Evolutionary conservation across 2,888 invertebrate genomes (phyloP).

Genomic region (Parapristionchus giblindavisi): DNA sequence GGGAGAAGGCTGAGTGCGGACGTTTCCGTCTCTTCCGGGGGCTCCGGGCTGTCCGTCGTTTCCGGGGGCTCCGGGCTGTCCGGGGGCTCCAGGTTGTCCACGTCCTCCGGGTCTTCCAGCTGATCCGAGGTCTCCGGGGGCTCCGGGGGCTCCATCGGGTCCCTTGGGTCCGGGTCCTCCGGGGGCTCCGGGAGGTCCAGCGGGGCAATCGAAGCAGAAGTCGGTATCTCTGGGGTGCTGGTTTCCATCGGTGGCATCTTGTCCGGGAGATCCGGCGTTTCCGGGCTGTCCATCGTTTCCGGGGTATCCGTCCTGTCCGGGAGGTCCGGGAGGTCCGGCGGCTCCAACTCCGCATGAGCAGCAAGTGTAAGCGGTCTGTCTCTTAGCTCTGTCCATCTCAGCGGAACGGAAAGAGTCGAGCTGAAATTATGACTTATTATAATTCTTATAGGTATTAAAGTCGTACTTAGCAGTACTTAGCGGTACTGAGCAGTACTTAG

Average conservation of each 20-base stretch:
- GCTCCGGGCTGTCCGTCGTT: constrained; percentile 35
- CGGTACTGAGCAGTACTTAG: no score
- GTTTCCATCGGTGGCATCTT: constrained; percentile 25
- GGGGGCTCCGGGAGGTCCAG: constrained; percentile 34
- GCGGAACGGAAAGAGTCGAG: constrained; percentile 29
- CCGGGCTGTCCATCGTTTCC: constrained; percentile 38
- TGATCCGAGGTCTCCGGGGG: constrained; percentile 23
- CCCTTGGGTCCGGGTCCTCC: constrained; percentile 30
- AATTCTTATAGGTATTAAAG: no score
- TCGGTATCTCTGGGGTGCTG: constrained; percentile 15
- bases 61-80: constrained; percentile 37
- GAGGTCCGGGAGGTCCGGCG: constrained; percentile 33
- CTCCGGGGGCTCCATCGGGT: constrained; percentile 34
- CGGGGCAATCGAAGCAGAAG: constrained; percentile 39
- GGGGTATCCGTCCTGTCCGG: constrained; percentile 37
- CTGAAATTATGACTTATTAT: no score
- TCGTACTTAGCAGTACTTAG: no score
- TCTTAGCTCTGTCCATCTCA: constrained; percentile 20
- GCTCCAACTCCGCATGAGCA: constrained; percentile 37
- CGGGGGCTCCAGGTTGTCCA: constrained; percentile 29
- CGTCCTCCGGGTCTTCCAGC: constrained; percentile 33
- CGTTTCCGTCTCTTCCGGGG: constrained; percentile 32
- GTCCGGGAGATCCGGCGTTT: constrained; percentile 28
- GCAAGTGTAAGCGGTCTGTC: constrained; percentile 37
- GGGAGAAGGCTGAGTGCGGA: constrained; percentile 34